Evolutionary conservation across 2,113 vertebrate species (phyloP).

Genomic region (Cyanoderma ruficeps): DNA sequence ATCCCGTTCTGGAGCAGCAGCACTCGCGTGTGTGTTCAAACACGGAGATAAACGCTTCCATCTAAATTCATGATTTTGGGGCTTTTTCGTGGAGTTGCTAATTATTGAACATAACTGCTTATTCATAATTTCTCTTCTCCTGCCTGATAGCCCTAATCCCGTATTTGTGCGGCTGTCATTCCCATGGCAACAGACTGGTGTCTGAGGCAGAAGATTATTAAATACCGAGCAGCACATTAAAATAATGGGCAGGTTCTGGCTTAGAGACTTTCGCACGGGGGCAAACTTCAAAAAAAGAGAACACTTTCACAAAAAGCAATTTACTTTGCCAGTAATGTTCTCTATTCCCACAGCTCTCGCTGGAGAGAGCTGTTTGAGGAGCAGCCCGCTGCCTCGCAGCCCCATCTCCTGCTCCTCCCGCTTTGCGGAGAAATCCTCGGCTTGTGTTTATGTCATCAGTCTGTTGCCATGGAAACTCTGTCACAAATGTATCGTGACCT

Average conservation of each 20-base stretch:
- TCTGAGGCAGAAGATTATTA: conserved; percentile 77
- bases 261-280: conserved; percentile 69
- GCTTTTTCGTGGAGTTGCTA: conserved; percentile 56
- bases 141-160: conserved; percentile 72
- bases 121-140: conserved; percentile 73
- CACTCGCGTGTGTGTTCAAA: conserved; percentile 54
- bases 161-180: conserved; percentile 72
- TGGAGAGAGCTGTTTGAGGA: conserved; percentile 62
- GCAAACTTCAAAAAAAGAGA: conserved; percentile 67
- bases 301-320: conserved; percentile 59
- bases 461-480: conserved; percentile 72
- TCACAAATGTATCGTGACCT: conserved; percentile 68
- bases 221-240: conserved; percentile 75
- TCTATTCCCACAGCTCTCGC: conserved; percentile 65
- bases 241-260: conserved; percentile 74
- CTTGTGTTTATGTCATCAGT: conserved; percentile 71
- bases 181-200: conserved; percentile 79
- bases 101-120: conserved; percentile 75
- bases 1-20: conserved; percentile 42
- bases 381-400: conserved; percentile 59
- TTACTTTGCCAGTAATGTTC: conserved; percentile 60
- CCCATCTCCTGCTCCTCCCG: conserved; percentile 59
- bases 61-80: conserved; percentile 63
- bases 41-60: conserved; percentile 62
- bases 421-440: conserved; percentile 63